These are phyloP conservation scores for Murina feae DNA, from an alignment of 2,113 vertebrate species.

Conservation along the genomic window DNA sequence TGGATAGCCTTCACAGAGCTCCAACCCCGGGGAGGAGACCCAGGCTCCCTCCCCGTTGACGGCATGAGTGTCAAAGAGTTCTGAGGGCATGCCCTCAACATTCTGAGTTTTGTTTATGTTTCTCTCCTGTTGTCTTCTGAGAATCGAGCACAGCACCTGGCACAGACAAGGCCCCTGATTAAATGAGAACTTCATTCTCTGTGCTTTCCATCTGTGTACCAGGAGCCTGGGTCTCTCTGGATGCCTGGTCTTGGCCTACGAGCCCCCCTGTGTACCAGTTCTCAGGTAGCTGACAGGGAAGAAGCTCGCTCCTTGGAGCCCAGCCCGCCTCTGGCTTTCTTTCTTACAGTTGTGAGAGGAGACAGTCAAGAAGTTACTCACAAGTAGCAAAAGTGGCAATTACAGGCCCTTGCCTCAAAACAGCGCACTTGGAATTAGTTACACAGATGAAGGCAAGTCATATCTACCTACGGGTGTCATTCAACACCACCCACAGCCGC, in stretches of 20 bases:
- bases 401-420: conserved; percentile 61
- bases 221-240: background rate
- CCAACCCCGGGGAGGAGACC: background rate
- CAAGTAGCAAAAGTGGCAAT: conserved; percentile 53
- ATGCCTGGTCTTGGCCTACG: background rate
- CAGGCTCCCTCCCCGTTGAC: background rate
- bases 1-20: background rate
- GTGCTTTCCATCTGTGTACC: background rate
- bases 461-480: conserved; percentile 48
- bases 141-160: background rate
- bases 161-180: background rate
- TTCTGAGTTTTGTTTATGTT: background rate
- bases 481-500: conserved; percentile 21
- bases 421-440: conserved; percentile 44
- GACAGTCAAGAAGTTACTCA: conserved; percentile 55
- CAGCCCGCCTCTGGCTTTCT: background rate
- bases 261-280: background rate
- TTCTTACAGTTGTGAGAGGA: conserved; percentile 18
- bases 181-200: background rate
- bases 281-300: background rate
- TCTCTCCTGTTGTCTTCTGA: background rate
- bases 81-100: background rate
- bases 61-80: background rate
- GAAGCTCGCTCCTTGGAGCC: background rate
- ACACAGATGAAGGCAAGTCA: conserved; percentile 56